Evolutionary conservation across 2,797 vertebrate species (phyloP).

Genomic region (Sphaeramia orbicularis): DNA sequence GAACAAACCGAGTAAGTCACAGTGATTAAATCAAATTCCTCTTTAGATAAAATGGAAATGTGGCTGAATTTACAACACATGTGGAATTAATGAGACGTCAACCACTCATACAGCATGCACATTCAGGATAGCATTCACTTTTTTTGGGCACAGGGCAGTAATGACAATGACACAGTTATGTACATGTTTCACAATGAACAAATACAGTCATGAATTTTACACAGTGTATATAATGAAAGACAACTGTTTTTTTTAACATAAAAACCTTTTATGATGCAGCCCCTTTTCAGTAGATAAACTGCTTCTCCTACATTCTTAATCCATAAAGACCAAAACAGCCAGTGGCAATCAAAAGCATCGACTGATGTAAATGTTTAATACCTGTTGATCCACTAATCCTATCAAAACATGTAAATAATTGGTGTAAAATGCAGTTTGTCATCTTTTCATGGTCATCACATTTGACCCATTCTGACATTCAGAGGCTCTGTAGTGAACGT

Average conservation of each 20-base stretch:
- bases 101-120: constrained; percentile 58
- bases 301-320: background rate
- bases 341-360: no score
- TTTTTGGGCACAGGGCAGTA: background rate
- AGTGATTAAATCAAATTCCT: rapidly evolving
- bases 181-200: constrained; percentile 32
- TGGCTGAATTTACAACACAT: constrained; percentile 20
- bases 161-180: constrained; percentile 23
- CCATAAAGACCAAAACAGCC: no score
- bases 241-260: background rate
- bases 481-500: no score
- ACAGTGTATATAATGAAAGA: constrained; percentile 3
- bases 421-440: no score
- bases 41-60: background rate
- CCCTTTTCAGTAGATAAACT: background rate
- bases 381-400: no score
- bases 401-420: no score
- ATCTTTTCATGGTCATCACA: no score
- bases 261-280: background rate
- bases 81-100: constrained; percentile 28
- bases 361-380: no score
- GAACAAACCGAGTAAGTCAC: background rate
- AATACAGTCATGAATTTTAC: constrained; percentile 20
- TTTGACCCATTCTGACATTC: no score
- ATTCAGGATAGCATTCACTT: constrained; percentile 27